Percentiles rank a stretch among this genome's conserved stretches.
phyloP scores from a whole-genome alignment of 2,113 vertebrate species.

The Rhabdomys dilectus region DNA sequence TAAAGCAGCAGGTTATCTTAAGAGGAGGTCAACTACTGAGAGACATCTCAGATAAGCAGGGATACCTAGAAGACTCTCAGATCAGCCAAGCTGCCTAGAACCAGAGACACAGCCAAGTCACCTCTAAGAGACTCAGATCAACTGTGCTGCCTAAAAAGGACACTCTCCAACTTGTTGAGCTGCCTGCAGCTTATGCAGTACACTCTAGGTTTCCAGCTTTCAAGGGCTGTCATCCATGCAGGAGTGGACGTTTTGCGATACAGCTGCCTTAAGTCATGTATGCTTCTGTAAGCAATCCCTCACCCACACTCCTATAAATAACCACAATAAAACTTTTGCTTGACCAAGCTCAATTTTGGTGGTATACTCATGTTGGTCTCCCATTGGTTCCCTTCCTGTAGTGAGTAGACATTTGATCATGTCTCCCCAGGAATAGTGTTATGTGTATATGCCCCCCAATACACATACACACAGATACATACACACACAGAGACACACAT shows the following conservation, averaged over 20 bases:
- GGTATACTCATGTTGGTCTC: background rate
- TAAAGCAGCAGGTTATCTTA: background rate
- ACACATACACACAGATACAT: background rate
- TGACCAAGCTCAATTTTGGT: background rate
- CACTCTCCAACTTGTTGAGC: background rate
- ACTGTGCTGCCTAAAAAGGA: background rate
- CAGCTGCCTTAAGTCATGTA: background rate
- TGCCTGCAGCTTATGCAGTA: too few species aligned
- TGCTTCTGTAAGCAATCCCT: background rate
- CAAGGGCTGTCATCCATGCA: background rate
- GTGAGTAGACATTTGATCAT: background rate
- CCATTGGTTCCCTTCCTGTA: background rate
- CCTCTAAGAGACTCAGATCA: background rate
- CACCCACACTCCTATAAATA: background rate
- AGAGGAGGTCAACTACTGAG: background rate
- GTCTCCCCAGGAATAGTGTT: background rate
- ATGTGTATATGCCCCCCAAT: background rate
- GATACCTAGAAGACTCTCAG: background rate
- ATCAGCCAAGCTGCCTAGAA: background rate
- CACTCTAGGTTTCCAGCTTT: background rate
- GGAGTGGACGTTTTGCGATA: background rate
- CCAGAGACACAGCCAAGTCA: background rate
- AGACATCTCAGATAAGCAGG: background rate
- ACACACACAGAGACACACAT: background rate
- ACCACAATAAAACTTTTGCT: background rate